Evolutionary conservation across 2,888 invertebrate species (phyloP), one percentile per base, ranked within the genome.

Genomic region (Phengaris arion): DNA sequence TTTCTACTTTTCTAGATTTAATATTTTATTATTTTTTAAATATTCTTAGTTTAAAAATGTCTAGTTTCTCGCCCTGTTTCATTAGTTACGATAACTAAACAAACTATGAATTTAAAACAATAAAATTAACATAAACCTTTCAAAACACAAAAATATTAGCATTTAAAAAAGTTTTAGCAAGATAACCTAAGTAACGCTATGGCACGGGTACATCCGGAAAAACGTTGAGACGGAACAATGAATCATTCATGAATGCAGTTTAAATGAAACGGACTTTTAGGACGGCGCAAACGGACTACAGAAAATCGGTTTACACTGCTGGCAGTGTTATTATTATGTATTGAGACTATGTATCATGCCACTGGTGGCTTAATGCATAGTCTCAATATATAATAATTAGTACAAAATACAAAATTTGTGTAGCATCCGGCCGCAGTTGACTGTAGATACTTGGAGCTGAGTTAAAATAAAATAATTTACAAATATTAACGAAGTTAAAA

Each of bases 241-340:
- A 77, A 78, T 78, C 78, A 77, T 78, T 80, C 77, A 78, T 78
- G 77, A 77, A 77, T 72, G 64, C 74, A 77, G 57, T 78, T 79
- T 64, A 76, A 22, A 74, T 74, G 22, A 52, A 72, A 75, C 76
- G 55, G 57, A 75, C 74, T 78, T 74, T 70, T 22, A 48, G 15
- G 48, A 35, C 64, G 51, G 52, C 64, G 35, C 35, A 64, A 12
- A 64, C 64, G 64, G 15, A 13, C 35, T 2, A 45, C 45, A 2
- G 22, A 35, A 15, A 10, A 6, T 13, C 5, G 9, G 6, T 52
- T 12, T 9, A 12, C 12, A 52, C 52, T 12, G 8, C 52, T 52
- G 52, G 52, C 10, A 46, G 6, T 9, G 52, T 52, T 22, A 22
- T 22, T 10, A 52, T 10, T 52, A 10, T 2, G 10, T 52, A 52